Evolutionary conservation across 2,797 vertebrate genomes (phyloP).

Genomic region (Peromyscus aztecus): DNA sequence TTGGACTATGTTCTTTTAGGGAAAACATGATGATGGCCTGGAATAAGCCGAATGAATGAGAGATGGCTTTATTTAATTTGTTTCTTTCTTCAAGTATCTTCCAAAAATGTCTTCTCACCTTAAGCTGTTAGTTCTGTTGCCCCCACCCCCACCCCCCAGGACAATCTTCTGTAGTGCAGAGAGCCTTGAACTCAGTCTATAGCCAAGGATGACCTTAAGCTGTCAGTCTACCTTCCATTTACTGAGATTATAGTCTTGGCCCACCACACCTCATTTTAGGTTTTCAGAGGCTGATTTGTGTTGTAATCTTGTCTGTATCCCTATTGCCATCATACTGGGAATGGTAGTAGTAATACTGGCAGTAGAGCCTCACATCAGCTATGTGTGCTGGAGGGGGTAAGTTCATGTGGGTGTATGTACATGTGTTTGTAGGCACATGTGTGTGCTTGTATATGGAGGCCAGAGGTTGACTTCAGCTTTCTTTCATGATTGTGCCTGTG

Average conservation of each 20-base stretch:
- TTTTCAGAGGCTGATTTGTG: not conserved
- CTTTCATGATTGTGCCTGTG: not conserved
- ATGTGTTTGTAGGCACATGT: not conserved
- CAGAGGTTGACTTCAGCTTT: not conserved
- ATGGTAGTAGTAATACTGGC: not conserved
- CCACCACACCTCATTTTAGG: not conserved
- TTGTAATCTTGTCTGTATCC: not conserved
- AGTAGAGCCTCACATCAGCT: not conserved
- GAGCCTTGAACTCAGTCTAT: no score
- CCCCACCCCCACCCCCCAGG: fast-evolving
- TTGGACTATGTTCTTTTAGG: constrained; percentile 8
- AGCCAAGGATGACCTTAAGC: not conserved
- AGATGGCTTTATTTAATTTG: not conserved
- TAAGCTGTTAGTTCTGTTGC: not conserved
- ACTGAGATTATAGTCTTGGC: not conserved
- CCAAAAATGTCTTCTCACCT: not conserved
- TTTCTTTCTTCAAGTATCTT: not conserved
- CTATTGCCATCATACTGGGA: not conserved
- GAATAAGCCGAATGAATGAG: not conserved
- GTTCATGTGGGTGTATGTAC: not conserved
- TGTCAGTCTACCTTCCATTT: not conserved
- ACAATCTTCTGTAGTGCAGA: no score
- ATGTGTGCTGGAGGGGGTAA: not conserved
- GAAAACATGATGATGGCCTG: not conserved
- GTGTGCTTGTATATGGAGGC: not conserved